These are phyloP conservation scores for Eristalis pertinax DNA, from an alignment of 2,888 invertebrate species.

Conservation along the genomic window DNA sequence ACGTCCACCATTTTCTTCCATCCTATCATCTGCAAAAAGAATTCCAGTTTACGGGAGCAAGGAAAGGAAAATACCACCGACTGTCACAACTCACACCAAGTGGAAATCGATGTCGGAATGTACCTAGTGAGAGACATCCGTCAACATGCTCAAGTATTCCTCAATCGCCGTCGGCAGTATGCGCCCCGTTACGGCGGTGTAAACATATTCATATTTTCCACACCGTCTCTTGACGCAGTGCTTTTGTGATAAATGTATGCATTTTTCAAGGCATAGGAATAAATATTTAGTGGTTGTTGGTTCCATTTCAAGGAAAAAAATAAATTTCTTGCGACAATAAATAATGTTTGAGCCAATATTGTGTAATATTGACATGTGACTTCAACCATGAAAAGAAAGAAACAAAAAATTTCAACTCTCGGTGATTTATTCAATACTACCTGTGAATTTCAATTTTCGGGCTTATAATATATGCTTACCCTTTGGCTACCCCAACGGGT, in stretches of 20 bases:
- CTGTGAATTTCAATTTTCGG: slow-evolving; percentile 52
- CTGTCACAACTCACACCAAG: slow-evolving; percentile 21
- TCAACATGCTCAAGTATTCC: slow-evolving; percentile 53
- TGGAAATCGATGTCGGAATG: slow-evolving; percentile 45
- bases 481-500: not conserved
- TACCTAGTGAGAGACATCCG: slow-evolving; percentile 40
- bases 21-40: not conserved
- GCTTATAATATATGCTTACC: not conserved
- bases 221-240: not conserved
- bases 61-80: not conserved
- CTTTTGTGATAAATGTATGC: not conserved
- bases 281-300: slow-evolving; percentile 10
- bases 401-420: slow-evolving; percentile 41
- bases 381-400: not conserved
- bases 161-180: slow-evolving; percentile 31
- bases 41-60: not conserved
- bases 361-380: slow-evolving; percentile 3
- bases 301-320: slow-evolving; percentile 18
- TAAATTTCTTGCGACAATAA: not conserved
- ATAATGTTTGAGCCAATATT: not conserved
- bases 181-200: slow-evolving; percentile 9
- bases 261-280: not conserved
- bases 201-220: slow-evolving; percentile 45
- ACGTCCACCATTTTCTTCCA: not conserved
- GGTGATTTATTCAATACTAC: slow-evolving; percentile 63